Conservation (phyloP, 2,113 vertebrate genomes). For the Podarcis raffonei region DNA sequence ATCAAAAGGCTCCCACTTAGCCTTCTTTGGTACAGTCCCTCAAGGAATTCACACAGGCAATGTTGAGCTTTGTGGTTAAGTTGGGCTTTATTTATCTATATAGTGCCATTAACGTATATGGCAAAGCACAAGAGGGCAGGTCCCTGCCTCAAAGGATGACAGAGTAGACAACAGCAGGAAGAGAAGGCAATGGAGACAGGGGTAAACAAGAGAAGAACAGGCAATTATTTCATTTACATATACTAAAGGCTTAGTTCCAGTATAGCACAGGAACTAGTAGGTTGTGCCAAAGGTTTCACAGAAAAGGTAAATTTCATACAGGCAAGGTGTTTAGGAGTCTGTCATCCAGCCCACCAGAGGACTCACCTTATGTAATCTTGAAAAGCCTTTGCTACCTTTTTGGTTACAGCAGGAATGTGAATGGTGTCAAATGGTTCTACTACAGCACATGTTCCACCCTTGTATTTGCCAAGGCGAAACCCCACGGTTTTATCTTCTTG, state of each 20-base stretch:
- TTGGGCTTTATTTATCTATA: neutral
- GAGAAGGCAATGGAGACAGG: neutral
- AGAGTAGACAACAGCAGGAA: neutral
- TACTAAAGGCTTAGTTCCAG: neutral
- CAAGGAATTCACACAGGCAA: neutral
- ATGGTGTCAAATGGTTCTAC: conserved; percentile 89
- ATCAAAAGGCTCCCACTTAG: neutral
- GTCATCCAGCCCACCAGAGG: conserved; percentile 30
- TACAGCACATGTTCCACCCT: conserved; percentile 93
- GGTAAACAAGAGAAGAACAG: neutral
- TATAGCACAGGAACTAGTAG: neutral
- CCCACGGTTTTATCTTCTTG: conserved; percentile 94
- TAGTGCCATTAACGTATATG: neutral
- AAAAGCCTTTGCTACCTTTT: conserved; percentile 87
- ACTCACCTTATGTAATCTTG: conserved; percentile 94
- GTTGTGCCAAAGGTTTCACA: neutral
- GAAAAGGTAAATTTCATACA: neutral
- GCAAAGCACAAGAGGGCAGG: neutral
- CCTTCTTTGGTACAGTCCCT: neutral
- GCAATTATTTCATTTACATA: neutral
- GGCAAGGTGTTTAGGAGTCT: neutral
- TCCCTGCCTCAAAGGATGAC: neutral
- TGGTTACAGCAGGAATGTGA: conserved; percentile 87
- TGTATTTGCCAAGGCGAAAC: conserved; percentile 95
- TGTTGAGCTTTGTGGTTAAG: neutral